phyloP scores from a whole-genome alignment of 2,113 vertebrate species.

The Numida meleagris region DNA sequence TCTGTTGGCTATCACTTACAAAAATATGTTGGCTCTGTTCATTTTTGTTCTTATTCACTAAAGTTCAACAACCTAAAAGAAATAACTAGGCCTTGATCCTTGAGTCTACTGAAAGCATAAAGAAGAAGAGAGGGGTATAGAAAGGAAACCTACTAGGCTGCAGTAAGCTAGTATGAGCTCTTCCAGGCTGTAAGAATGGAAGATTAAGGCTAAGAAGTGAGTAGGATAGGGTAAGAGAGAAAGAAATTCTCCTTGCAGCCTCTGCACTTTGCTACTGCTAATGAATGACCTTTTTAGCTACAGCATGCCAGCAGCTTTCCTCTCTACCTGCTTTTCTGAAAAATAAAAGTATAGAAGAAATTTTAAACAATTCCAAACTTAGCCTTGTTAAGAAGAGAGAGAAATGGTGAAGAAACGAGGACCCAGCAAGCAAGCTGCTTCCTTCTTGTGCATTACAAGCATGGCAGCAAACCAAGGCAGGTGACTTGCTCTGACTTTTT shows the following conservation, averaged over 20 bases:
- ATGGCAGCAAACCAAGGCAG: background rate
- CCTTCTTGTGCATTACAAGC: background rate
- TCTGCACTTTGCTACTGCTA: slow-evolving; percentile 1
- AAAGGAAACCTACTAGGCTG: slow-evolving; percentile 16
- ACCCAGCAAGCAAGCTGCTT: background rate
- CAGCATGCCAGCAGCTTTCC: background rate
- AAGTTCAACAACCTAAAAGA: slow-evolving; percentile 46
- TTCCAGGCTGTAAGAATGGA: slow-evolving; percentile 5
- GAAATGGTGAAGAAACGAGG: background rate
- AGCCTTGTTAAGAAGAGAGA: background rate
- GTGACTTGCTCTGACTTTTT: background rate
- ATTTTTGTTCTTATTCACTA: slow-evolving; percentile 1
- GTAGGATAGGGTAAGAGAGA: background rate
- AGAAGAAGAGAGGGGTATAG: background rate
- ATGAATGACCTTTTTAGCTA: slow-evolving; percentile 16
- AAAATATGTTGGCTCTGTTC: slow-evolving; percentile 56
- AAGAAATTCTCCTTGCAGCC: slow-evolving; percentile 27
- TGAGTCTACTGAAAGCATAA: slow-evolving; percentile 35
- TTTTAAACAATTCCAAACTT: slow-evolving; percentile 12
- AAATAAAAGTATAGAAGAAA: background rate
- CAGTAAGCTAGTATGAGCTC: background rate
- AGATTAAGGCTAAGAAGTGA: background rate
- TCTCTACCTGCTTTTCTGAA: background rate
- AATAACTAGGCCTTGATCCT: slow-evolving; percentile 46
- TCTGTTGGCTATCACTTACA: slow-evolving; percentile 57